Base-by-base conservation (phyloP, 2,888 invertebrate genomes). In the Drosophila anceps region DNA sequence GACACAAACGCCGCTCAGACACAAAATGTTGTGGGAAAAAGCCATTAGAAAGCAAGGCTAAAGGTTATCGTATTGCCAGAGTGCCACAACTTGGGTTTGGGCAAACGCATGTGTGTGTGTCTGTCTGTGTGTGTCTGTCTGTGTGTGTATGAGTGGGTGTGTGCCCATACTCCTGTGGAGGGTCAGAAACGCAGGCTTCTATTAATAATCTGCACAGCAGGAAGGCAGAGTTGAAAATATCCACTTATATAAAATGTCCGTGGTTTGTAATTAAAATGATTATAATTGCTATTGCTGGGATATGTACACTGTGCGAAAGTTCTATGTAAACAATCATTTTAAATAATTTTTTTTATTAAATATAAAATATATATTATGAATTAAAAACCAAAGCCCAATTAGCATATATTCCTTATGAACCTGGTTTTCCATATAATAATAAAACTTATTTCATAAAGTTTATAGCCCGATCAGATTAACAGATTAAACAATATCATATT, bases 191-290 rank as follows among this genome's bases (percentile, higher is more conserved):
- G 44, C 63, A 41, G 76, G 66, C 73, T 51, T 76, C 71, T 81
- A 79, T 69, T 80, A 79, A 76, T 81, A 82, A 76, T 74, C 67
- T 67, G 58, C 51, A 8, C 61, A 59, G 58, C 51, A 31, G 65
- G 54, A 64, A 29, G 55, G 43, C 41, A 37, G 20, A 37, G 41
- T 35, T 59, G 67, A 43, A 75, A 69, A 77, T 71, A 76, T 73
- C 70, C 80, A 84, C 79, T 81, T 73, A 79, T 73, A 75, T 72
- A 69, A 69, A 84, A 69, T 69, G 76, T 67, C 59, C 64, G 68
- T 63, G 77, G 57, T 72, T 72, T 66, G 76, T 76, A 83, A 86
- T 82, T 88, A 80, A 74, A 82, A 73, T 79, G 73, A 86, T 84
- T 88, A 83, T 84, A 81, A 88, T 75, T 84, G 78, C 67, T 31